phyloP scores from a whole-genome alignment of 2,888 invertebrate species.

The Candidula unifasciata region DNA sequence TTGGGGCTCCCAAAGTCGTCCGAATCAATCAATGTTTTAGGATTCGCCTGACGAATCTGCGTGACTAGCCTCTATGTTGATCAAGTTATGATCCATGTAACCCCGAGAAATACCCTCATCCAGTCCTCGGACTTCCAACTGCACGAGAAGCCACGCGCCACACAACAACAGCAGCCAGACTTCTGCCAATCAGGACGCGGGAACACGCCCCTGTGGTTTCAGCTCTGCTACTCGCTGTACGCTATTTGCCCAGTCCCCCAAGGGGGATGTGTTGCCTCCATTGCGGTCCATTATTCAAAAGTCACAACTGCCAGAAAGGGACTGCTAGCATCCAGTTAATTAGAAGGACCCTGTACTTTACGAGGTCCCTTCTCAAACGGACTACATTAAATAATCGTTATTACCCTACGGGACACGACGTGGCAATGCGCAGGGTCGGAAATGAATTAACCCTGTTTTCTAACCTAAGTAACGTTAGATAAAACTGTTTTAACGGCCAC shows the following conservation, averaged over 20 bases:
- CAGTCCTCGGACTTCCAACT: conserved; percentile 27
- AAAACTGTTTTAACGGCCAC: background rate
- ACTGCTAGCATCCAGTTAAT: conserved; percentile 33
- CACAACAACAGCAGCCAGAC: conserved; percentile 23
- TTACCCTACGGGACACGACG: background rate
- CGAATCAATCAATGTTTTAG: conserved; percentile 52
- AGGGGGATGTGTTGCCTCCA: background rate
- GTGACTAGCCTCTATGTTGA: conserved; percentile 48
- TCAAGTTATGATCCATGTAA: conserved; percentile 48
- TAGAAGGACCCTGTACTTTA: conserved; percentile 4
- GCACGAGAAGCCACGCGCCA: conserved; percentile 49
- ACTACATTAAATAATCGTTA: background rate
- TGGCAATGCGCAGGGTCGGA: background rate
- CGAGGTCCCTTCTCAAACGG: conserved; percentile 3
- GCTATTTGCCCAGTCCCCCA: background rate
- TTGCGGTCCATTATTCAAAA: background rate
- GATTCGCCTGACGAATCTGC: conserved; percentile 46
- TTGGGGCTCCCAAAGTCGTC: conserved; percentile 38
- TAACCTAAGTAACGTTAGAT: background rate
- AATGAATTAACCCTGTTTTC: background rate
- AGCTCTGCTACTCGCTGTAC: background rate
- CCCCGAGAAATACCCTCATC: conserved; percentile 39
- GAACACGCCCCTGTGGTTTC: conserved; percentile 34
- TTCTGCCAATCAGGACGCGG: conserved; percentile 18
- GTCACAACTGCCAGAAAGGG: background rate